Evolutionary conservation across 1,140 invertebrate genomes (phyloP), one percentile per base, ranked within the genome.

Genomic region (Pinna nobilis): DNA sequence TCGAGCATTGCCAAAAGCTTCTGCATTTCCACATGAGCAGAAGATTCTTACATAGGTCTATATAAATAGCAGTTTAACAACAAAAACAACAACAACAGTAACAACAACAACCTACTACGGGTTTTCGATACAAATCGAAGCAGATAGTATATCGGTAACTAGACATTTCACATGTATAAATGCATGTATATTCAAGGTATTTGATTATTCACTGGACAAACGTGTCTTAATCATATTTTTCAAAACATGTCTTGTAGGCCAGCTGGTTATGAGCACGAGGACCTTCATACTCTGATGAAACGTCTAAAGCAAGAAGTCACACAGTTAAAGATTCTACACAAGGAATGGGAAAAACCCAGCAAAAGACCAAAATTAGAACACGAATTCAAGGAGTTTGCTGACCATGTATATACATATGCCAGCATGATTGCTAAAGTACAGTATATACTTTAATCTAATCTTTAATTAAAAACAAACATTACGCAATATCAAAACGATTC

Each of bases 361-460:
- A 61, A 61, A 61, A 33, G 59, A 41, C 37, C 35, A 20, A 61
- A 61, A 25, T 37, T 61, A 35, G 59, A 61, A 25, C 59, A 39
- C 15, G 59, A 61, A 15, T 61, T 61, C 39, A 32, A 35, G 39
- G 59, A 61, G 59, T 35, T 37, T 15, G 39, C 37, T 9, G 59
- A 39, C 6, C 59, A 61, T 20, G 59, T 61, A 35, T 61, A 61
- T 61, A 44, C 33, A 3, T 61, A 61, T 61, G 59, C 59, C 59
- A 61, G 39, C 39, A 61, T 61, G 59, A 61, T 61, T 37, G 59
- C 59, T 39, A 61, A 32, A 25, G 59, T 61, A 61, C n/a, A 20
- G 5, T 35, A 25, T 59, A 2, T 59, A 9, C 20, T 30, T 2
- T 2, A 15, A 20, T 20, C 13, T 33, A 18, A 32, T 33, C 3